Evolutionary conservation across 2,797 vertebrate species (phyloP), one percentile per base, ranked within the genome.

Genomic region (Halcyon badia): DNA sequence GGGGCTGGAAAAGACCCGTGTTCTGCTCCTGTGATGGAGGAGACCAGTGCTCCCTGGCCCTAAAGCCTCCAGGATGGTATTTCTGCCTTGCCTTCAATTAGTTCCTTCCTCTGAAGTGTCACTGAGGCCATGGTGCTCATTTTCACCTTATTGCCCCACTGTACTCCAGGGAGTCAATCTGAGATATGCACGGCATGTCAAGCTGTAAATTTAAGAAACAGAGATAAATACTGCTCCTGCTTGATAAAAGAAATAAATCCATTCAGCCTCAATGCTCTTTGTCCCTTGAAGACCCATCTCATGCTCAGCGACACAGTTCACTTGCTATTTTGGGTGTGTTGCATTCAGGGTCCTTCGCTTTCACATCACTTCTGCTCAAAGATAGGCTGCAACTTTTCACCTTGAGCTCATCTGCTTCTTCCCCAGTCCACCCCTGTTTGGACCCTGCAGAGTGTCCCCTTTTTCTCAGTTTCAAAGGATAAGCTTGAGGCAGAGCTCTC

Each of bases 181-280:
- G 61, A 95, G 78, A 51, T 16, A 87, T 14, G 21, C 14, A 52
- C 21, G 78, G 49, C 35, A 88, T 85, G 76, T 68, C 56, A 77
- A 83, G 66, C 65, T 86, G 77, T 89, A 94, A 75, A 92, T 71
- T 58, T 24, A 60, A 87, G 92, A 90, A 71, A 1, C 28, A 68
- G 69, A 91, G 71, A 94, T 71, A 95, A 93, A 33, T n/a, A 64
- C 51, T 83, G 80, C 75, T 88, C 54, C 79, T 81, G 62, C 66
- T 94, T 82, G 79, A 87, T 66, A 95, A 96, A 71, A 30, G 72
- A 95, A 91, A 70, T 41, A 77, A 82, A 83, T 42, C 37, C 14
- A 41, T 57, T 70, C 33, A 41, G 66, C 56, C 88, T 42, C 1
- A 2, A 69, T 64, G 73, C 46, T 75, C 83, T 90, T 94, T 95